Conservation (phyloP, 2,113 vertebrate genomes). For the Syrmaticus mikado region DNA sequence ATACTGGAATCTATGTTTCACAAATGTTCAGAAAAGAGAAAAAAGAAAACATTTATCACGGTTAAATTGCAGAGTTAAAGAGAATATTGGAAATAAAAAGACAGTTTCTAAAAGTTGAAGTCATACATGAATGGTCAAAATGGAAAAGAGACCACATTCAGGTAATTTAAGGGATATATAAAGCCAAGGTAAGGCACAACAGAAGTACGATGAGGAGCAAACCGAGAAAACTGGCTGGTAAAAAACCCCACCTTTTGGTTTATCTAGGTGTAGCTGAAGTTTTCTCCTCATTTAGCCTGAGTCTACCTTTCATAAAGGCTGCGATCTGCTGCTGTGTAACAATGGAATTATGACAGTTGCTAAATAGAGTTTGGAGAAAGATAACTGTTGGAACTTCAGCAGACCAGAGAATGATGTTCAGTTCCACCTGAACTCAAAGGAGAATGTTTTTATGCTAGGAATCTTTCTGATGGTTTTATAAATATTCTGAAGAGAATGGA, state of each 20-base stretch:
- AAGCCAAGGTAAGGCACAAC: neutral
- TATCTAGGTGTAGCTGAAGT: neutral
- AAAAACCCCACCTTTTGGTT: neutral
- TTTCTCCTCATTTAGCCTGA: neutral
- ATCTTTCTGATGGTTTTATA: neutral
- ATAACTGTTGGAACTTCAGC: slow-evolving; percentile 5
- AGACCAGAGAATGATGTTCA: neutral
- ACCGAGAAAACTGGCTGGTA: neutral
- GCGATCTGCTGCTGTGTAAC: neutral
- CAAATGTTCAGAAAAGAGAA: neutral
- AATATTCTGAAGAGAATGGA: neutral
- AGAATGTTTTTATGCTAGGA: neutral
- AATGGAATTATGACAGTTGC: neutral
- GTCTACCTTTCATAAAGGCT: neutral
- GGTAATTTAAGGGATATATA: neutral
- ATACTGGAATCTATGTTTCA: neutral
- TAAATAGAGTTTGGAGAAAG: slow-evolving; percentile 8
- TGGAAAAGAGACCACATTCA: neutral
- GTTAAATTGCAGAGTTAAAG: neutral
- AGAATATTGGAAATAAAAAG: neutral
- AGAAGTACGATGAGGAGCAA: neutral
- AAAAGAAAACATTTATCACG: neutral
- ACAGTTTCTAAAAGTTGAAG: neutral
- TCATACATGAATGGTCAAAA: neutral
- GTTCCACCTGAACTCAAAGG: neutral